A percentile compares a stretch with the other conserved stretches of the same genome.
These are phyloP conservation scores for Lordiphosa fenestrarum DNA, from an alignment of 2,888 invertebrate species.

Conservation along the genomic window DNA sequence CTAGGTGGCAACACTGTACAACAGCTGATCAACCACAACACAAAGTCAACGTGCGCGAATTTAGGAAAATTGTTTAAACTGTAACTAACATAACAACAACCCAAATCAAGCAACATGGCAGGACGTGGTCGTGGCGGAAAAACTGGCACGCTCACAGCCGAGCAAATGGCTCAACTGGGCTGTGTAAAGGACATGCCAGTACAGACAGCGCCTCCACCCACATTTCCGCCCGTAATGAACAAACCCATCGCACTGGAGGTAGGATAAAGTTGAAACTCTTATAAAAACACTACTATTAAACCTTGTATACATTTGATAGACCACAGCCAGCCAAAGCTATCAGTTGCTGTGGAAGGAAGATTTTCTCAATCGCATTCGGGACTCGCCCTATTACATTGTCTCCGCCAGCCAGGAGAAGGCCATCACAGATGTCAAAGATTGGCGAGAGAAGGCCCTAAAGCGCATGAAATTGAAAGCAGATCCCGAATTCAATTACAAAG, in stretches of 20 bases:
- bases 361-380: constrained; percentile 86
- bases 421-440: constrained; percentile 41
- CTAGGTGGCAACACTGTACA: constrained; percentile 31
- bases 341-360: constrained; percentile 87
- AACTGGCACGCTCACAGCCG: constrained; percentile 77
- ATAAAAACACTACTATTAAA: too few species aligned
- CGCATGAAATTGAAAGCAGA: constrained; percentile 68
- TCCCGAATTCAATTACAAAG: constrained; percentile 81
- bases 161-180: constrained; percentile 78
- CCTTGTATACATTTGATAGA: constrained; percentile 42
- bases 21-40: constrained; percentile 36
- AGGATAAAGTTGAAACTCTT: background rate
- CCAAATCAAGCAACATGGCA: constrained; percentile 64
- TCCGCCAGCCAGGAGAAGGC: constrained; percentile 46
- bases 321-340: constrained; percentile 84
- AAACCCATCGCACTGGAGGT: constrained; percentile 82
- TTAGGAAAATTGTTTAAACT: constrained; percentile 6
- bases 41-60: constrained; percentile 40
- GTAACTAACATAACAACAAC: background rate
- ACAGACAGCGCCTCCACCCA: constrained; percentile 82
- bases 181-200: constrained; percentile 82
- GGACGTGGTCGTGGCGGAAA: constrained; percentile 78
- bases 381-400: constrained; percentile 82
- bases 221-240: constrained; percentile 83
- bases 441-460: constrained; percentile 69